These are phyloP conservation scores for Eristalis tenax DNA, from an alignment of 2,888 invertebrate genomes.

Conservation along the genomic window DNA sequence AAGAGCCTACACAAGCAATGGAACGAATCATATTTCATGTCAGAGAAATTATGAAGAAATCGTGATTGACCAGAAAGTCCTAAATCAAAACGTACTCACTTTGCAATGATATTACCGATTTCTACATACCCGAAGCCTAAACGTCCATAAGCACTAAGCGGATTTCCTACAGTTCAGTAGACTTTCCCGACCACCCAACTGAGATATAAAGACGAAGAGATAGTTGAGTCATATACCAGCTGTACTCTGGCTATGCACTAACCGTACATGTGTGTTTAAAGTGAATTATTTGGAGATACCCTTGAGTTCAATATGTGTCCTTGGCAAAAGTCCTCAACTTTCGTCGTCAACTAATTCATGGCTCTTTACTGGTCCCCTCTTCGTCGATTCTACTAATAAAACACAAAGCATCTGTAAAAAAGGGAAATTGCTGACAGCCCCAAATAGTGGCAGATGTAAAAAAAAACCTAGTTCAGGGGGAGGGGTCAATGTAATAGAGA, in stretches of 20 bases:
- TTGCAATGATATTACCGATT: slow-evolving; percentile 3
- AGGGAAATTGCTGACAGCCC: slow-evolving; percentile 36
- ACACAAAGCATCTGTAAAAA: slow-evolving; percentile 18
- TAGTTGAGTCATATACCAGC: slow-evolving; percentile 4
- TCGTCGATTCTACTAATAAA: slow-evolving; percentile 38
- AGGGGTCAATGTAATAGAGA: neutral
- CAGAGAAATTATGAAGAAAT: neutral
- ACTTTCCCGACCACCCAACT: neutral
- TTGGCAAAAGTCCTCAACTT: neutral
- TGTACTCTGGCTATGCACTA: neutral
- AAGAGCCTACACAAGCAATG: neutral
- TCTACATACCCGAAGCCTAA: neutral
- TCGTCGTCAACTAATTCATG: neutral
- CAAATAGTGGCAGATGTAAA: neutral
- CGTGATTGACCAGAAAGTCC: slow-evolving; percentile 41
- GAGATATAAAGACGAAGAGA: slow-evolving; percentile 17
- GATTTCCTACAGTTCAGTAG: slow-evolving; percentile 38
- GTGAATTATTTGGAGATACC: neutral
- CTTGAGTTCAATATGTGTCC: neutral
- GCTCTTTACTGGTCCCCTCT: slow-evolving; percentile 10
- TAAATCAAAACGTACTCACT: slow-evolving; percentile 5
- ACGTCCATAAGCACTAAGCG: neutral
- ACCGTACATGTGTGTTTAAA: neutral
- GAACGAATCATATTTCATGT: neutral
- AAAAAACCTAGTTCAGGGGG: neutral